phyloP scores from a whole-genome alignment of 2,113 vertebrate genomes.

The Crotalus horridus region DNA sequence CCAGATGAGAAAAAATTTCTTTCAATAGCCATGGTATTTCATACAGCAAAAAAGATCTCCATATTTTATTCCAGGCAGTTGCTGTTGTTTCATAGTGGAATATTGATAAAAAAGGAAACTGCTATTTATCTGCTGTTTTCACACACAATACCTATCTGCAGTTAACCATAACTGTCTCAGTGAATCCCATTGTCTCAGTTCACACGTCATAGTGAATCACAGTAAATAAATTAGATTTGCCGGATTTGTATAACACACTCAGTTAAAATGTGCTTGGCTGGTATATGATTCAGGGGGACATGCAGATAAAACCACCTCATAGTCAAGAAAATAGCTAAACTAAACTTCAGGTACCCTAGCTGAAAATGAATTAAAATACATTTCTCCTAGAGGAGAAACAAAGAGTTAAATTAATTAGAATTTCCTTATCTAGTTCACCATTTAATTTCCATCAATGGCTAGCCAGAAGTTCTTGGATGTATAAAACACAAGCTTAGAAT shows the following conservation, averaged over 20 bases:
- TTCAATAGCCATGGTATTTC: not conserved
- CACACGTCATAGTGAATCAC: not conserved
- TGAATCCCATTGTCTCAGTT: not conserved
- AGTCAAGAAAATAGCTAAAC: not conserved
- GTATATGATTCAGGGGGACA: not conserved
- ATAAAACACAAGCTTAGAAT: not conserved
- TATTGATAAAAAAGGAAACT: not conserved
- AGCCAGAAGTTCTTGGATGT: not conserved
- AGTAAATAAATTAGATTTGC: not conserved
- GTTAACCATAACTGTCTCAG: not conserved
- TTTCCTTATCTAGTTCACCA: not conserved
- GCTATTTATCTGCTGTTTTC: not conserved
- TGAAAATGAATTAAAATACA: conserved; percentile 8
- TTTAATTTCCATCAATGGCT: not conserved
- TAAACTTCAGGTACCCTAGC: not conserved
- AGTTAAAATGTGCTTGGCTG: not conserved
- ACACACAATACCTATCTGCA: not conserved
- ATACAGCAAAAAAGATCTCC: not conserved
- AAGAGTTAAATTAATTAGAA: not conserved
- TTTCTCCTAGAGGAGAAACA: not conserved
- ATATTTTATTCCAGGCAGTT: not conserved
- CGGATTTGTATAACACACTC: not conserved
- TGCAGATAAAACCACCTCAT: not conserved
- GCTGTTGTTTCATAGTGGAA: not conserved
- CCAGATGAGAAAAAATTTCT: not conserved